Evolutionary conservation across 2,888 invertebrate species (phyloP), one percentile per base, ranked within the genome.

Genomic region (Epinotia brunnichana): DNA sequence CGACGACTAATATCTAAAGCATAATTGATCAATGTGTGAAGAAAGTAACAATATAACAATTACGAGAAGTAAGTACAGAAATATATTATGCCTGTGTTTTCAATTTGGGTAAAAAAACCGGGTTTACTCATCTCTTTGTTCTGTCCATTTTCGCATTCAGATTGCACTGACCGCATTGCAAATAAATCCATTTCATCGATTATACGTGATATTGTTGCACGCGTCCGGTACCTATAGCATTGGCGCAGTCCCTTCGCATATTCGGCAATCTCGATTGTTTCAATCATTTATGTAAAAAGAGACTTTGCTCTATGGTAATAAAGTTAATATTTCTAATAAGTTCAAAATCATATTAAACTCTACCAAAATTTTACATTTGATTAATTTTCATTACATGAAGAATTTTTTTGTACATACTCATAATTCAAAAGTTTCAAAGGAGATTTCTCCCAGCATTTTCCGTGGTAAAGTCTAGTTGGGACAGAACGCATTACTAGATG

Each of bases 111-210:
- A 10, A 35, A 57, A 35, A 59, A 17, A 11, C 39, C 13, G 19
- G 39, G 39, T n/a, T 60, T 17, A 59, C 9, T 60, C 11, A 17
- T 39, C 5, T 39, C n/a, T 29, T 57, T 53, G 29, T 63, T 39
- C 35, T 64, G 35, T 64, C 35, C 63, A 53, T 19, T 64, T 53
- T 17, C 53, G 35, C 19, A 35, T 64, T 53, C 35, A 13, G 35
- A 64, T 35, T 64, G 19, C 19, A 35, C 53, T 17, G 35, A 53
- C 61, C 29, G 69, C 61, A 44, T 29, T 11, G 54, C 17, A 61
- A 69, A 61, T 61, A 69, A 69, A 61, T 54, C 54, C 39, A 69
- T 69, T 69, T 61, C 59, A 61, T 62, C 61, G 24, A 39, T 60
- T 21, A 17, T 29, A 61, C 41, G 62, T 44, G 29, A 17, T 41